Percentiles rank a stretch among this genome's conserved stretches.
These are phyloP conservation scores for Cirrhinus mrigala DNA, from an alignment of 2,797 vertebrate genomes.

Conservation along the genomic window DNA sequence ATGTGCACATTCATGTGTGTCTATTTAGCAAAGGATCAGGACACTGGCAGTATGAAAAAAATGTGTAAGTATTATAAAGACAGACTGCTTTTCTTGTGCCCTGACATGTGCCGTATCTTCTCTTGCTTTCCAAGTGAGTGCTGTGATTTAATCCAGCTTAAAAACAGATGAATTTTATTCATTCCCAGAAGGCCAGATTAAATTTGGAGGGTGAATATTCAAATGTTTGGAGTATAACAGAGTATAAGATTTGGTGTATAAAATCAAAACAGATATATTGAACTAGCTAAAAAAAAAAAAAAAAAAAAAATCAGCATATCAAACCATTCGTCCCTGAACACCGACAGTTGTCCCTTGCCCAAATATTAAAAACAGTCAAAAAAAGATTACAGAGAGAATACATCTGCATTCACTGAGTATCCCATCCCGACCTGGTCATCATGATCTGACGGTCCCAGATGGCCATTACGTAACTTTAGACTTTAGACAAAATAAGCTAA, in stretches of 20 bases:
- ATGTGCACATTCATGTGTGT: background rate
- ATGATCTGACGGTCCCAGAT: constrained; percentile 66
- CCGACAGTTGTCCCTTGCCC: background rate
- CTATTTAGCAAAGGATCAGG: background rate
- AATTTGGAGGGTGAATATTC: constrained; percentile 26
- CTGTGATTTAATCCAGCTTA: constrained; percentile 78
- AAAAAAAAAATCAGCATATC: background rate
- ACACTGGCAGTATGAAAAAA: background rate
- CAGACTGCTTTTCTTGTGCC: constrained; percentile 44
- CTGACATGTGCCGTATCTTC: constrained; percentile 53
- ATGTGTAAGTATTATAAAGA: background rate
- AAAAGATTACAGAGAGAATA: constrained; percentile 52
- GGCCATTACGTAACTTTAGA: constrained; percentile 70
- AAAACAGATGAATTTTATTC: constrained; percentile 69
- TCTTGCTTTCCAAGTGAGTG: constrained; percentile 60
- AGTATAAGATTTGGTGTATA: background rate
- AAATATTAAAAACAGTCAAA: constrained; percentile 25
- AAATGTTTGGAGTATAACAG: background rate
- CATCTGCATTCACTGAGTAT: constrained; percentile 18
- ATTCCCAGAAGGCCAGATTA: constrained; percentile 43
- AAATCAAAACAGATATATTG: background rate
- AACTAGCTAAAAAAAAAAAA: background rate
- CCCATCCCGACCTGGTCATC: constrained; percentile 3
- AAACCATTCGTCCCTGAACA: background rate
- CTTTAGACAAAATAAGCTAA: constrained; percentile 17